A percentile compares a stretch with the other conserved stretches of the same genome.
These are phyloP conservation scores for Amblyopsis hoosieri DNA, from an alignment of 2,797 vertebrate species.

Conservation along the genomic window DNA sequence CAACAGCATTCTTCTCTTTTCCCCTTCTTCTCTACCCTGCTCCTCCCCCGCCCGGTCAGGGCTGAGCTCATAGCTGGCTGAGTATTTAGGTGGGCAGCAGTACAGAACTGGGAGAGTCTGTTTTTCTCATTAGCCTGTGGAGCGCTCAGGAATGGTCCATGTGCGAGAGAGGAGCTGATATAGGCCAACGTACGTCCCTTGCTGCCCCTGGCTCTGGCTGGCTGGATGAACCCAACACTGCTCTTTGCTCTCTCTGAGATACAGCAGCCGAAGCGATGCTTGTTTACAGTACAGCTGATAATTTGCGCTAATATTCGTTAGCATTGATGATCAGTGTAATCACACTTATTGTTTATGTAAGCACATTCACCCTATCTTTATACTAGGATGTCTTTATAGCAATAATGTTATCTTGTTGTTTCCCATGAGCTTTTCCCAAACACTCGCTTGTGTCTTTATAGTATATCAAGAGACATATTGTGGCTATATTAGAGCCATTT, in stretches of 20 bases:
- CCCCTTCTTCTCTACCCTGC: slow-evolving; percentile 3
- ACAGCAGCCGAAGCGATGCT: neutral
- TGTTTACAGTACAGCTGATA: too few relatives aligned
- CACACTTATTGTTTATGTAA: too few relatives aligned
- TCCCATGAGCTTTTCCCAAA: too few relatives aligned
- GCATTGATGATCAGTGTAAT: too few relatives aligned
- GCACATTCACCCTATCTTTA: too few relatives aligned
- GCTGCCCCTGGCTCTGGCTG: slow-evolving; percentile 16
- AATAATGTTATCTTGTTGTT: too few relatives aligned
- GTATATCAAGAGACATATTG: too few relatives aligned
- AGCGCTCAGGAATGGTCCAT: slow-evolving; percentile 34
- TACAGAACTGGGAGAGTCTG: slow-evolving; percentile 55
- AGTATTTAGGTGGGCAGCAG: slow-evolving; percentile 56
- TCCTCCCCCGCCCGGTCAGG: slow-evolving; percentile 24
- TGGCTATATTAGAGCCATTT: too few relatives aligned
- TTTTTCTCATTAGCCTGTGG: slow-evolving; percentile 66
- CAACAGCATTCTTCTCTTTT: neutral
- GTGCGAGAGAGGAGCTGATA: slow-evolving; percentile 34
- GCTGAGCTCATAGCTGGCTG: slow-evolving; percentile 67
- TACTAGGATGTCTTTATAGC: too few relatives aligned
- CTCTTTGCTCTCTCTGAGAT: slow-evolving; percentile 4
- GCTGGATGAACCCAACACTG: neutral
- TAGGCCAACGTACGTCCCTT: slow-evolving; percentile 5
- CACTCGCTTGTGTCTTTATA: too few relatives aligned
- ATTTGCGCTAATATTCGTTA: too few relatives aligned